Base-by-base conservation (phyloP, 2,888 invertebrate genomes). In the Brachyopa scutellaris region DNA sequence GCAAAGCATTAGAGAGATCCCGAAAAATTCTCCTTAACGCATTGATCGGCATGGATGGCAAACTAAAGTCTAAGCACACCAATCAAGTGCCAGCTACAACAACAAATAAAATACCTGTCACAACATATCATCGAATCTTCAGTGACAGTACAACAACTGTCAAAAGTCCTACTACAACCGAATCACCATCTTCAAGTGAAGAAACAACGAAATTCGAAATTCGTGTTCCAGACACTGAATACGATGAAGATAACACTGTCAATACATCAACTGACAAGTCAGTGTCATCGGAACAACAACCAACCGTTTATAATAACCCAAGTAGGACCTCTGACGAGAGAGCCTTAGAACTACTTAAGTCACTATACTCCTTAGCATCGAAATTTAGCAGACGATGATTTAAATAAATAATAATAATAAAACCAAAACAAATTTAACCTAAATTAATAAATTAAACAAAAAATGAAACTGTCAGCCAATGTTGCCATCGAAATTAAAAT, bases 331-430 rank as follows among this genome's bases (percentile, higher is more conserved):
- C 96, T 9, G 96, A 96, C 87, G 93, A 94, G 17, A 92, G 96
- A 89, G 96, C 96, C 9, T 91, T 97, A 86, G 96, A 96, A 90
- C 91, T 97, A 85, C 92, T 97, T 87, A 94, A 95, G 91, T 96
- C 96, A 84, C 91, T 97, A 70, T 97, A 96, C 90, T 94, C 95
- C 83, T 94, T 97, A 88, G 96, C 96, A 69, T 95, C 96, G 15
- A 94, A 94, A 91, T 96, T 96, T 93, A 95, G 95, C 86, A 93
- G 92, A 91, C 91, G 91, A 88, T 90, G 85, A 82, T 73, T 78
- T 42, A 9, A n/a, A n/a, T 17, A 45, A 47, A 31, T 9, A 4
- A n/a, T n/a, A 31, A 19, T 17, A 1, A 7, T 5, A 26, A n/a
- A 45, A 45, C 15, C 69, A 9, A 23, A 45, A 31, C 31, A 33